Evolutionary conservation across 2,888 invertebrate species (phyloP).

Genomic region (Patella caerulea): DNA sequence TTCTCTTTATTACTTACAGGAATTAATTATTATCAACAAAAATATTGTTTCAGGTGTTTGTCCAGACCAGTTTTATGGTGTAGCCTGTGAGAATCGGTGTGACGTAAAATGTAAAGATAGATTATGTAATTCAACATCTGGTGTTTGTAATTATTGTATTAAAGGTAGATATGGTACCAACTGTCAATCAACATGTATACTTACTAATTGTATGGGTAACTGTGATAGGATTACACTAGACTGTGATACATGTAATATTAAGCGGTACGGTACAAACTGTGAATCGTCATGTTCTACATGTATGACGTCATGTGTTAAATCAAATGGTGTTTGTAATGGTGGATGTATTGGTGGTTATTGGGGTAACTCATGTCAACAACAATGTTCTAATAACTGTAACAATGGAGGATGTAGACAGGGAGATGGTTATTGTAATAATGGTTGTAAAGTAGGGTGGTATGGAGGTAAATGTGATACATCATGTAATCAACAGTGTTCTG

Average conservation of each 20-base stretch:
- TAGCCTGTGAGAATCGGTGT: too few species aligned
- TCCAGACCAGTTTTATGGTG: too few species aligned
- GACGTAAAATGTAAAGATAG: too few species aligned
- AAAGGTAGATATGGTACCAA: neutral
- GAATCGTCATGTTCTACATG: neutral
- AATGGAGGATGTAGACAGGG: neutral
- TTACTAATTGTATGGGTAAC: too few species aligned
- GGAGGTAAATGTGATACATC: slow-evolving; percentile 1
- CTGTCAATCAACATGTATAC: too few species aligned
- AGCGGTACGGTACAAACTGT: too few species aligned
- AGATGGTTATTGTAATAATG: neutral
- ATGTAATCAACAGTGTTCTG: too few species aligned
- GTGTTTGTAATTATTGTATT: neutral
- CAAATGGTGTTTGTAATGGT: neutral
- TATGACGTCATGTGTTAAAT: neutral
- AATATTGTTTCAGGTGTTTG: too few species aligned
- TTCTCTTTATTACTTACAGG: too few species aligned
- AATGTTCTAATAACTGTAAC: neutral
- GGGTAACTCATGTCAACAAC: neutral
- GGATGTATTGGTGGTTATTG: neutral
- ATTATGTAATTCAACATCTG: neutral
- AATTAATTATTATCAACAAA: too few species aligned
- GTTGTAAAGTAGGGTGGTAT: neutral
- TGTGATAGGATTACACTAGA: too few species aligned
- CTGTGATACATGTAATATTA: too few species aligned